Base-by-base conservation (phyloP, 2,113 vertebrate genomes). In the Stigmatopora nigra region DNA sequence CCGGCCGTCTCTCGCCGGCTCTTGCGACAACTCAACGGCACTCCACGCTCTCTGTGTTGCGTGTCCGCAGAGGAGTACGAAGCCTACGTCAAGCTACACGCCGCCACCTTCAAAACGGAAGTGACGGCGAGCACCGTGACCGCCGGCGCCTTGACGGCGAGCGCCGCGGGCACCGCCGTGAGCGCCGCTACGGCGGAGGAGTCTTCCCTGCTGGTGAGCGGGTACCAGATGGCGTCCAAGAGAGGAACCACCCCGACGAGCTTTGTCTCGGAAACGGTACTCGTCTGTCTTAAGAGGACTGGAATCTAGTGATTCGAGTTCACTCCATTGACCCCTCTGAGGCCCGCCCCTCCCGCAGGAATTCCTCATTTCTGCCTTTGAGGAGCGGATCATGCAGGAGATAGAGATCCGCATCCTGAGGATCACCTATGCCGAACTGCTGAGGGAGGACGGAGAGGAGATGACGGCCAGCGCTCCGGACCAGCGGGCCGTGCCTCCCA, bases 361-460 rank as follows among this genome's bases (percentile, higher is more conserved):
- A 86, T 95, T 95, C 76, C 92, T 93, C 19, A 92, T 97, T 78
- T 97, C 97, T 74, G 92, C 94, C 57, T 97, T 99, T 66, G 97
- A 99, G 78, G 93, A 96, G 84, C 91, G 92, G 76, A 93, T 99
- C 80, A 99, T 99, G 76, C 94, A 93, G 77, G 95, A 99, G 90
- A 95, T 98, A 65, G 95, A 99, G 86, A 90, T 95, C 51, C 92
- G 94, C 71, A 95, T 99, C 87, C 92, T 97, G 86, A 97, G 92
- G 79, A 97, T 95, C 15, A 93, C 92, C 1, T 92, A 98, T 80
- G 88, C 87, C 78, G 93, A 98, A 79, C 88, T 98, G 69, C 92
- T 98, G 11, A 90, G 87, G 63, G 95, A 97, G 89, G 97, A 98
- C 0, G 90, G 94, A 72, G 94, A 95, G 81, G 89, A 94, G 77